A percentile compares a stretch with the other conserved stretches of the same genome.
These are phyloP conservation scores for Mythimna loreyi DNA, from an alignment of 2,888 invertebrate species.

Conservation along the genomic window DNA sequence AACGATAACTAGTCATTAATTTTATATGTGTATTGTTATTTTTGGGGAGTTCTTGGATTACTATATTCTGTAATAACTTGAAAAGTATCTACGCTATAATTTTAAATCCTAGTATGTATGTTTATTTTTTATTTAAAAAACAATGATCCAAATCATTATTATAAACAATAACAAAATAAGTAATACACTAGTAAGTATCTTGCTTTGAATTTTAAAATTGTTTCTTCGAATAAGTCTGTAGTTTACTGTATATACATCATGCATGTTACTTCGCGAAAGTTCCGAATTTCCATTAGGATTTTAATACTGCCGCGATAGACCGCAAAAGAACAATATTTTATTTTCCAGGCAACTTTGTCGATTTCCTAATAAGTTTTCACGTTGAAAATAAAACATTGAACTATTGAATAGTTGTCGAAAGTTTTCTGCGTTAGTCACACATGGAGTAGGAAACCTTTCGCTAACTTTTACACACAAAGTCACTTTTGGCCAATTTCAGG, in stretches of 20 bases:
- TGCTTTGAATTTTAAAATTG: no score
- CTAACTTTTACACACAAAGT: constrained; percentile 20
- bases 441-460: constrained; percentile 11
- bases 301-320: no score
- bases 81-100: background rate
- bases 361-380: background rate
- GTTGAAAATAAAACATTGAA: constrained; percentile 6
- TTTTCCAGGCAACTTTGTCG: background rate
- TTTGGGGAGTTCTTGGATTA: background rate
- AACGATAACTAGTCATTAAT: no score
- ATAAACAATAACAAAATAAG: no score
- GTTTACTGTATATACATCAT: no score
- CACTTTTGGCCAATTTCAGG: constrained; percentile 34
- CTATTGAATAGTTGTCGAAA: constrained; percentile 16
- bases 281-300: background rate
- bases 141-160: background rate
- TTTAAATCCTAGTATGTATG: background rate
- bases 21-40: background rate
- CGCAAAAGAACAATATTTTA: background rate
- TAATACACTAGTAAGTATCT: no score
- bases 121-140: constrained; percentile 1
- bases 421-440: constrained; percentile 27
- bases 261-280: background rate
- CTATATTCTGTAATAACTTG: background rate
- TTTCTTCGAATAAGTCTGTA: no score